Evolutionary conservation across 92 coral and sea anemone species (phyloP).

Genomic region (Umimayanthus chanpuru): DNA sequence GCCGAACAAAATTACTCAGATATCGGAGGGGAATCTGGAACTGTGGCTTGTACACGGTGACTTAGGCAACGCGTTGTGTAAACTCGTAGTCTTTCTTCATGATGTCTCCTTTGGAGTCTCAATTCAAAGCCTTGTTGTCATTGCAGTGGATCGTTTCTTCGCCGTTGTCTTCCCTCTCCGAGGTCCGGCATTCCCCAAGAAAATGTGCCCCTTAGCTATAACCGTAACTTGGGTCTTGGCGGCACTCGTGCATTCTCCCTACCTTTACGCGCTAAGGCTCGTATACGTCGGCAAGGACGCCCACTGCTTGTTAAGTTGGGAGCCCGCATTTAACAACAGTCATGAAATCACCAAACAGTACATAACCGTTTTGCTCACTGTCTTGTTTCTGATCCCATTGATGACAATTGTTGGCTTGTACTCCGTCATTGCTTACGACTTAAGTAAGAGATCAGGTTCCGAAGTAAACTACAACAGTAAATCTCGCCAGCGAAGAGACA

Average conservation of each 20-base stretch:
- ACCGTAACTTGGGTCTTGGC: slow-evolving; percentile 13
- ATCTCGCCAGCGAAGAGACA: slow-evolving; percentile 17
- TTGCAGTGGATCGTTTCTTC: slow-evolving; percentile 39
- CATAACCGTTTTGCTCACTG: background rate
- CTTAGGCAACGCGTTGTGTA: slow-evolving; percentile 31
- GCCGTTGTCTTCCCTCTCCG: slow-evolving; percentile 38
- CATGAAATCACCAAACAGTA: background rate
- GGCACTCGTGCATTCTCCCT: slow-evolving; percentile 5
- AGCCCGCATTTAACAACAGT: slow-evolving; percentile 5
- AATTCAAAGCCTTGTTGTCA: slow-evolving; percentile 20
- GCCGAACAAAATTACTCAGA: background rate
- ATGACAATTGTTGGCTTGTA: background rate
- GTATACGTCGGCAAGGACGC: background rate
- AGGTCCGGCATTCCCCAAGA: slow-evolving; percentile 26
- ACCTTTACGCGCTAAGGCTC: slow-evolving; percentile 18
- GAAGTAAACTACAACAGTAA: background rate
- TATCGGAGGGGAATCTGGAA: background rate
- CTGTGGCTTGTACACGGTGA: slow-evolving; percentile 29
- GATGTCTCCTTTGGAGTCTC: slow-evolving; percentile 27
- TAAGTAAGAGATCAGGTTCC: background rate
- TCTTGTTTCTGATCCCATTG: background rate
- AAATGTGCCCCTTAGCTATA: slow-evolving; percentile 4
- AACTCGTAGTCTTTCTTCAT: background rate
- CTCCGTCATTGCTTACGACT: slow-evolving; percentile 40
- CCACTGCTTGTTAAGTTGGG: background rate